Conservation (phyloP, 2,797 vertebrate species). For the Phoxinus dragarum region DNA sequence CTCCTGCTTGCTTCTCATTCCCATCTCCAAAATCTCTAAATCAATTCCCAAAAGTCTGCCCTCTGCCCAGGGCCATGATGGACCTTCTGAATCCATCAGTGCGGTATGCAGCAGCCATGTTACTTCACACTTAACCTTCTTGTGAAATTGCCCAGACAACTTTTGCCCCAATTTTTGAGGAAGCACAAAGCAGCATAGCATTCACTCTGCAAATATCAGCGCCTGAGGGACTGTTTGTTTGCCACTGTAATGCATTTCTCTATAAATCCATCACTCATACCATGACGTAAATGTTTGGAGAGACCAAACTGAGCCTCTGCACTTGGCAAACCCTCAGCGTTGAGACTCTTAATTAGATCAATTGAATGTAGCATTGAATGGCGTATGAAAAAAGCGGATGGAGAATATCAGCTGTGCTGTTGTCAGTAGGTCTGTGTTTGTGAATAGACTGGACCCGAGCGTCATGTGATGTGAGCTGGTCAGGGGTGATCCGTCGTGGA, state of each 20-base stretch:
- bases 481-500: not conserved
- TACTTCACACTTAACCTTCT: constrained; percentile 49
- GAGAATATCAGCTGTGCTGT: not conserved
- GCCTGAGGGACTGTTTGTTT: constrained; percentile 45
- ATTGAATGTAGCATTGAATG: constrained; percentile 11
- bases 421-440: not conserved
- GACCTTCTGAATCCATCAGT: constrained; percentile 47
- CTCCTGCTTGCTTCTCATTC: constrained; percentile 40
- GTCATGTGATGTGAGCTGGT: not conserved
- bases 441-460: not conserved
- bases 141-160: constrained; percentile 29
- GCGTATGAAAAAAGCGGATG: not conserved
- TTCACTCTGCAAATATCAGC: constrained; percentile 43
- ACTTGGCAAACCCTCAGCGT: not conserved
- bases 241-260: constrained; percentile 38
- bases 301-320: constrained; percentile 19
- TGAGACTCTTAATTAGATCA: constrained; percentile 19
- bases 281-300: constrained; percentile 32
- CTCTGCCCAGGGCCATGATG: constrained; percentile 33
- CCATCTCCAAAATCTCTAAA: constrained; percentile 43
- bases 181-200: constrained; percentile 38
- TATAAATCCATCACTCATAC: constrained; percentile 38
- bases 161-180: constrained; percentile 16
- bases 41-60: constrained; percentile 49
- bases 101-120: constrained; percentile 49